Evolutionary conservation across 1,140 invertebrate genomes (phyloP), one percentile per base, ranked within the genome.

Genomic region (Andricus grossulariae): DNA sequence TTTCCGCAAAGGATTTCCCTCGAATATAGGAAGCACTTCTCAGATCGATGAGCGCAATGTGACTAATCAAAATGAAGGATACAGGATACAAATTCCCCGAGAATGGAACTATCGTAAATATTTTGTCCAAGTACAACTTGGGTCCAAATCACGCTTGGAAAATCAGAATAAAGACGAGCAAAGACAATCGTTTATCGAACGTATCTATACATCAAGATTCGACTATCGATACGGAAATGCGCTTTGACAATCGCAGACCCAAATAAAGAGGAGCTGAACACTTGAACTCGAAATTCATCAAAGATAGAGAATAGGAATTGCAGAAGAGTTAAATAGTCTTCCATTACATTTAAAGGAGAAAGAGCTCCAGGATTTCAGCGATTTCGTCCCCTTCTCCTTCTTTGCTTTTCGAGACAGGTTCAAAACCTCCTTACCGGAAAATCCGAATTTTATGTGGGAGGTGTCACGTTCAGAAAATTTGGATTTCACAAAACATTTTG

Each of bases 181-280:
- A 60, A 60, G 55, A 60, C 55, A 60, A 66, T 32, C 19, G 11
- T 4, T 66, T 39, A 66, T 66, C 57, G 25, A 66, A 66, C 57
- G 57, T 66, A 66, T 39, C 57, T 66, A 66, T 66, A 66, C 60
- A 66, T 45, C 16, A 32, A 66, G 32, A 66, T 66, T 66, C 25
- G 60, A 66, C 25, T 39, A 66, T 66, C 57, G 32, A 32, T 66
- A 66, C 3, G 60, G 25, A 66, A 39, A 66, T 66, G 25, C 25
- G n/a, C 0, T 66, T 39, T 66, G 57, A 66, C 32, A 32, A 60
- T 60, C 57, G 57, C 57, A 39, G 13, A 66, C 57, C 25, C 57
- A 66, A 16, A 39, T 39, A 16, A 66, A 66, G n/a, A 25, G 15
- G 15, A 66, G 25, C 11, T 11, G n/a, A 55, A 55, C 19, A 13